Evolutionary conservation across 2,888 invertebrate genomes (phyloP), one percentile per base, ranked within the genome.

Genomic region (Phortica magna): DNA sequence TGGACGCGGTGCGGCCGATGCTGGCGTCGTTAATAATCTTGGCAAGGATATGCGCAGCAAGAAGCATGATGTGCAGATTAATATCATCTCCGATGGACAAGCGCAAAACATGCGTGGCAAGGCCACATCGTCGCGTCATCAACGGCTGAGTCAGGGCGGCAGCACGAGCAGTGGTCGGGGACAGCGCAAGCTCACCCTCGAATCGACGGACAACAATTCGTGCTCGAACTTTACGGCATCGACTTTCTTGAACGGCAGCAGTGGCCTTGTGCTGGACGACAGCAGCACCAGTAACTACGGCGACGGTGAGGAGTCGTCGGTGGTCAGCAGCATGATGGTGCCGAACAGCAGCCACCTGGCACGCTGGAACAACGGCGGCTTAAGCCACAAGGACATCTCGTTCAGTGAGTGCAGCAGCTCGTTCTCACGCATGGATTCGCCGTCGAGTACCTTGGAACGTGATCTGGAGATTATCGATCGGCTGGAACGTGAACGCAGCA

Each of bases 391-490:
- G 75, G 91, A 91, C 48, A 78, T 88, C 0, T 90, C 90, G 0
- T 90, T 91, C 64, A 91, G 91, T 14, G 91, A 91, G 68, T 87
- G 88, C 81, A 89, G 89, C 73, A 89, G 88, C 71, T 89, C 89
- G 41, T 89, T 90, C 76, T 87, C 86, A 7, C 83, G 86, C 55
- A 87, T 89, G 80, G 88, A 88, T 43, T 83, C 85, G 0, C 87
- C 90, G 0, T 87, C 90, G 1, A 91, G 91, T 81, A 92, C 92
- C 4, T 73, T 92, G 77, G 91, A 91, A n/a, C 88, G 91, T 2
- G 92, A 92, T 78, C 64, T 92, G 78, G 92, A 92, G 83, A 92
- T 92, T 4, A 92, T 92, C 75, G 92, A 92, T 81, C 82, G 91
- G 78, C 77, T 92, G 39, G 92, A 92, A 75, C 90, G 92, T n/a